Evolutionary conservation across 2,113 vertebrate species (phyloP).

Genomic region (Copsychus sechellarum): DNA sequence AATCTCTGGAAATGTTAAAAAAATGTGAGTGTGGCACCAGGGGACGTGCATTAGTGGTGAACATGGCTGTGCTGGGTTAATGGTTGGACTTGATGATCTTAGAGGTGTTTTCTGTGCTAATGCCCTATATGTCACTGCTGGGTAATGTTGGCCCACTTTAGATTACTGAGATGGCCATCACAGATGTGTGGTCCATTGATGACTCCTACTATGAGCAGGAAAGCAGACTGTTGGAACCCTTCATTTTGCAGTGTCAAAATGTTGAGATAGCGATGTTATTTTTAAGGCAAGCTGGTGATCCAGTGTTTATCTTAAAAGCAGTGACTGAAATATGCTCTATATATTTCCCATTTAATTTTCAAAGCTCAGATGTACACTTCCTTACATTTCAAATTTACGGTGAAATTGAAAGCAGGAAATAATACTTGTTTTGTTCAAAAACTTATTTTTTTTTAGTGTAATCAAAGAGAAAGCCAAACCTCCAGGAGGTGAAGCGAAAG

Average conservation of each 20-base stretch:
- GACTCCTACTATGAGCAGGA: not conserved
- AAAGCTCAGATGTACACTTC: not conserved
- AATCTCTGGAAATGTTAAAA: not conserved
- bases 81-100: not conserved
- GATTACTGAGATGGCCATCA: not conserved
- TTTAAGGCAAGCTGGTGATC: not conserved
- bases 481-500: constrained; percentile 79
- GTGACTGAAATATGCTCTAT: not conserved
- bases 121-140: rapidly evolving
- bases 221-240: not conserved
- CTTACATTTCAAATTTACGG: not conserved
- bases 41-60: not conserved
- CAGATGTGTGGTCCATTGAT: not conserved
- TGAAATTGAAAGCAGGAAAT: not conserved
- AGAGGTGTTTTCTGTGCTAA: not conserved
- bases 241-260: not conserved
- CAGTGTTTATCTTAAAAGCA: not conserved
- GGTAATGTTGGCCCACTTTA: not conserved
- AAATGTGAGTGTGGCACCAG: not conserved
- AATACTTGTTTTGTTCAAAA: not conserved
- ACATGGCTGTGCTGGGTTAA: not conserved
- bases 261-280: not conserved
- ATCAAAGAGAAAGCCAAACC: constrained; percentile 85
- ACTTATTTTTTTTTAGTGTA: constrained; percentile 64
- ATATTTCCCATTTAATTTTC: not conserved